These are phyloP conservation scores for Drosophila mauritiana DNA, from an alignment of 1,140 invertebrate species.

Conservation along the genomic window DNA sequence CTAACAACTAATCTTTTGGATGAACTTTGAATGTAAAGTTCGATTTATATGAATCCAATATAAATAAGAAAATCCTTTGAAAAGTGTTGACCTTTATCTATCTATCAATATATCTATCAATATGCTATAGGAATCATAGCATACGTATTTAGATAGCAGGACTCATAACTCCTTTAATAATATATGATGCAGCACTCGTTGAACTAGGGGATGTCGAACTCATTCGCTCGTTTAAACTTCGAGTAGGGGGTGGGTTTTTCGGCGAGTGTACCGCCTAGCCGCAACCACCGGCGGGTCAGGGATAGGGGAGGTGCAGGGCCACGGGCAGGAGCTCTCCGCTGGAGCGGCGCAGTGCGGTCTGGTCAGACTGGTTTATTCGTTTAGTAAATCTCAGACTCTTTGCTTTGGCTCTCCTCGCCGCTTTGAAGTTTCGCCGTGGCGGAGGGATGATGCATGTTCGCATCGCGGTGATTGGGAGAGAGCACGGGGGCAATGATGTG, in stretches of 20 bases:
- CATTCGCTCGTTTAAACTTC: neutral
- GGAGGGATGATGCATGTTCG: constrained; percentile 80
- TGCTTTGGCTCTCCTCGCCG: constrained; percentile 70
- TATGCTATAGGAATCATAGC: too few species aligned
- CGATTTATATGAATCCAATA: too few species aligned
- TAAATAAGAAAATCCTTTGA: too few species aligned
- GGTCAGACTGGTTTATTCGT: constrained; percentile 77
- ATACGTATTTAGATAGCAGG: too few species aligned
- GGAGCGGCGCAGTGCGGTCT: constrained; percentile 54
- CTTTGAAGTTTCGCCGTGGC: constrained; percentile 81
- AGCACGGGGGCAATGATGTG: constrained; percentile 83
- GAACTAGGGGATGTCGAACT: too few species aligned
- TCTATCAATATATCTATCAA: too few species aligned
- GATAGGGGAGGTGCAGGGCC: too few species aligned
- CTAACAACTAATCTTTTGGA: too few species aligned
- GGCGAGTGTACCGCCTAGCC: constrained; percentile 15
- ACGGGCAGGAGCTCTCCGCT: constrained; percentile 49
- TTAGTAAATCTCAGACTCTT: constrained; percentile 80
- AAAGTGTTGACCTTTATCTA: too few species aligned
- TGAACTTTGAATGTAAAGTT: too few species aligned
- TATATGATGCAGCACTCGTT: too few species aligned
- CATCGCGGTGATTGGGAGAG: constrained; percentile 81
- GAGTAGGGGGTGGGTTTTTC: neutral
- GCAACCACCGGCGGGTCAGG: constrained; percentile 32
- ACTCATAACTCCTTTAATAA: too few species aligned